Percentiles rank a stretch among this genome's conserved stretches.
Evolutionary conservation across 2,888 invertebrate genomes (phyloP).

Genomic region (Nomada goodeniana): DNA sequence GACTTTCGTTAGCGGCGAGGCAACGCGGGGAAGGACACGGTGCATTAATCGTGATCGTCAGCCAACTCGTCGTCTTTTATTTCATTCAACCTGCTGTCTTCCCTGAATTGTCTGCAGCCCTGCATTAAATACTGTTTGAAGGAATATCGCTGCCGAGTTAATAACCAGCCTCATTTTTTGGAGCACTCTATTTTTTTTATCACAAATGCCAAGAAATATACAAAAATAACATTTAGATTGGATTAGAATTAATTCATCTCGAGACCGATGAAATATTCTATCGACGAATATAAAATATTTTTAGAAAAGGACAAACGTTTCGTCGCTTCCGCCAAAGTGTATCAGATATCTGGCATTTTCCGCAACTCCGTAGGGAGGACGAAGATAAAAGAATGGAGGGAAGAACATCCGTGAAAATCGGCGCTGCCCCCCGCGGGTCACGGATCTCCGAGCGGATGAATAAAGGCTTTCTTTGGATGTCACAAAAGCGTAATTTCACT

Average conservation of each 20-base stretch:
- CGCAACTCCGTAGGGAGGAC: not conserved
- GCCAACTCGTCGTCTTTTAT: conserved; percentile 2
- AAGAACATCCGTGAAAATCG: conserved; percentile 50
- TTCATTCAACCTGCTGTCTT: not conserved
- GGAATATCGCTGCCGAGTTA: too few relatives aligned
- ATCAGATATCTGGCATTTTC: not conserved
- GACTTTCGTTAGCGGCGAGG: conserved; percentile 80
- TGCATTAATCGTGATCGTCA: conserved; percentile 38
- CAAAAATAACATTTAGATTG: too few relatives aligned
- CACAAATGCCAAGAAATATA: too few relatives aligned
- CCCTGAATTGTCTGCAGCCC: not conserved
- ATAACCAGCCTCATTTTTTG: too few relatives aligned
- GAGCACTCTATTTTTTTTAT: too few relatives aligned
- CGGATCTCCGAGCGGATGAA: conserved; percentile 58
- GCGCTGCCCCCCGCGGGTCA: conserved; percentile 20
- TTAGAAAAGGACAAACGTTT: too few relatives aligned
- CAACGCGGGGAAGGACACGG: conserved; percentile 18
- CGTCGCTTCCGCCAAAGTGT: too few relatives aligned
- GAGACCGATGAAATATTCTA: too few relatives aligned
- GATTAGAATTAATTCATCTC: too few relatives aligned
- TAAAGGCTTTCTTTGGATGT: conserved; percentile 53
- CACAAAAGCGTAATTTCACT: conserved; percentile 68
- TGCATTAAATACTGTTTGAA: too few relatives aligned
- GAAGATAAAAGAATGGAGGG: not conserved
- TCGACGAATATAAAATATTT: too few relatives aligned